Percentiles rank a stretch among this genome's conserved stretches.
phyloP scores from a whole-genome alignment of 1,140 invertebrate genomes.

The Galendromus occidentalis region DNA sequence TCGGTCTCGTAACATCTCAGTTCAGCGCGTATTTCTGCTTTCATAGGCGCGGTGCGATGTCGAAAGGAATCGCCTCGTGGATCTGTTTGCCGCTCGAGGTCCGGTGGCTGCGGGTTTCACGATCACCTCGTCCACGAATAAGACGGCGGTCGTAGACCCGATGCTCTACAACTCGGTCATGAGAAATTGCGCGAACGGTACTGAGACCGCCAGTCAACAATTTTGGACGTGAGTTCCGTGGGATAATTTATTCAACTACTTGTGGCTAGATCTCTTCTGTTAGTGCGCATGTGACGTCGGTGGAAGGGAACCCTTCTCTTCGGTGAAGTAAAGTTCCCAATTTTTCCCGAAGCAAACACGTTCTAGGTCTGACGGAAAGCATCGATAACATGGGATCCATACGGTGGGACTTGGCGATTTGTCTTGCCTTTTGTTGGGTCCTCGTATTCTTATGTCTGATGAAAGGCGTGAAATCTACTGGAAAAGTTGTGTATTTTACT shows the following conservation, averaged over 20 bases:
- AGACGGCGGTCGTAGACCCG: constrained; percentile 15
- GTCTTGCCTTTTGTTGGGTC: constrained; percentile 28
- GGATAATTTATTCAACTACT: not conserved
- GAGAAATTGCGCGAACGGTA: constrained; percentile 14
- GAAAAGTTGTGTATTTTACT: constrained; percentile 40
- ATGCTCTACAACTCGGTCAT: not conserved
- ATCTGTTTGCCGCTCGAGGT: not conserved
- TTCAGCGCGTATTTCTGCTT: not conserved
- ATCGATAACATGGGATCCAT: constrained; percentile 68
- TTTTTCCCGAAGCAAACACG: constrained; percentile 21
- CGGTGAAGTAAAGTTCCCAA: not conserved
- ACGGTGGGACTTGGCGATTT: constrained; percentile 29
- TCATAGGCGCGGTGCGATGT: constrained; percentile 12
- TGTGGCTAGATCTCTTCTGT: not conserved
- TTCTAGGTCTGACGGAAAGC: constrained; percentile 47
- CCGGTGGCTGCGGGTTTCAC: constrained; percentile 14
- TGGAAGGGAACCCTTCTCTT: not conserved
- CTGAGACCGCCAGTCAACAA: constrained; percentile 22
- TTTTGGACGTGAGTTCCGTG: constrained; percentile 26
- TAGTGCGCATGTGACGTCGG: not conserved
- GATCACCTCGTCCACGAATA: constrained; percentile 12
- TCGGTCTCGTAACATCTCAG: not conserved
- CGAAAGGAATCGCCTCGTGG: not conserved
- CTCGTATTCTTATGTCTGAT: constrained; percentile 29
- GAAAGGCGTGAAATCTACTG: constrained; percentile 30